Evolutionary conservation across 92 coral and sea anemone species (phyloP).

Genomic region (Hydrozoanthus gracilis): DNA sequence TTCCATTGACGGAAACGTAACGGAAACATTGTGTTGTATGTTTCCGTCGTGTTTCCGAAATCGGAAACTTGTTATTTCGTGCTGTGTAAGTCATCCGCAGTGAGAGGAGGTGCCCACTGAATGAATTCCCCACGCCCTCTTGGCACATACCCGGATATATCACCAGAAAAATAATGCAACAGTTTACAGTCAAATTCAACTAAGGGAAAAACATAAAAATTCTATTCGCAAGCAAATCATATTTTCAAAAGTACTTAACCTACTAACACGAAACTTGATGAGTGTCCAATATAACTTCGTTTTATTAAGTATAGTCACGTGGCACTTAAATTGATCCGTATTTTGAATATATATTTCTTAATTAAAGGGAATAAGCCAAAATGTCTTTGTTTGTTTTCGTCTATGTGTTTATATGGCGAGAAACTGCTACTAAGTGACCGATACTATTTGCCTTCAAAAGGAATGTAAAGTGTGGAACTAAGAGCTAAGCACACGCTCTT

Average conservation of each 20-base stretch:
- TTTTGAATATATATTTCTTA: background rate
- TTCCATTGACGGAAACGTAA: too few relatives aligned
- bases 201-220: too few relatives aligned
- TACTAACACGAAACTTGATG: background rate
- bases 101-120: background rate
- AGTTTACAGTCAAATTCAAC: background rate
- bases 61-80: too few relatives aligned
- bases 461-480: too few relatives aligned
- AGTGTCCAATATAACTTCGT: background rate
- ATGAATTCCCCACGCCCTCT: background rate
- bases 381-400: too few relatives aligned
- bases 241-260: background rate
- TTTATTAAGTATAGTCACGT: background rate
- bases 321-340: background rate
- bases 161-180: too few relatives aligned
- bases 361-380: background rate
- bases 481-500: too few relatives aligned
- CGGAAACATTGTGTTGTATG: too few relatives aligned
- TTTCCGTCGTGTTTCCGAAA: too few relatives aligned
- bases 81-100: background rate
- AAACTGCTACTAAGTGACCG: too few relatives aligned
- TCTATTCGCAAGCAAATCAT: background rate
- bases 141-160: background rate
- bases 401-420: too few relatives aligned
- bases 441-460: too few relatives aligned